Evolutionary conservation across 23 tunicate genomes (phyloP).

Genomic region (Ascidia mentula): DNA sequence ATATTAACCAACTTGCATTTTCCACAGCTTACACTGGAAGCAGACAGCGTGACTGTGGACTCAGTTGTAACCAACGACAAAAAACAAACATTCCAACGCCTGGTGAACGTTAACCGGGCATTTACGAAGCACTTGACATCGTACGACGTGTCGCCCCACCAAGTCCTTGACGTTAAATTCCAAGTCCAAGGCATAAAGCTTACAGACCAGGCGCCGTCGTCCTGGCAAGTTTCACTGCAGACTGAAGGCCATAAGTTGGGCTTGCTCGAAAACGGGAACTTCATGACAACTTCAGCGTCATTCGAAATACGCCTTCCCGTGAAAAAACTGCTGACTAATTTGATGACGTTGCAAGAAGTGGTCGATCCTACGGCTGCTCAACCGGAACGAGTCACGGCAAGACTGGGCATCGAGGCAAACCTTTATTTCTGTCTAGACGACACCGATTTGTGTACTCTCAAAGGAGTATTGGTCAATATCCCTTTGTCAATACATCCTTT

Average conservation of each 20-base stretch:
- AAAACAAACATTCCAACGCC: too few species aligned
- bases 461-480: background rate
- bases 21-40: background rate
- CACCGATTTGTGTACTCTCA: slow-evolving; percentile 35
- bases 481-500: background rate
- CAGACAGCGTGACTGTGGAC: background rate
- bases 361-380: background rate
- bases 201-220: slow-evolving; percentile 51
- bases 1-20: too few species aligned
- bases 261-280: slow-evolving; percentile 16
- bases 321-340: background rate
- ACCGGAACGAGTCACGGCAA: background rate
- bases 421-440: slow-evolving; percentile 44
- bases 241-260: background rate
- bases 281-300: background rate
- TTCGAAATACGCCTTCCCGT: background rate
- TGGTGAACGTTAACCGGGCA: background rate
- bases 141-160: background rate
- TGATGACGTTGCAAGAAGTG: background rate
- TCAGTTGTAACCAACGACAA: background rate
- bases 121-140: too few species aligned
- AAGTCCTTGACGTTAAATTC: background rate
- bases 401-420: slow-evolving; percentile 29
- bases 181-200: slow-evolving; percentile 23
- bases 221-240: slow-evolving; percentile 41